Conservation (phyloP, 2,113 vertebrate genomes). For the Steatornis caripensis region DNA sequence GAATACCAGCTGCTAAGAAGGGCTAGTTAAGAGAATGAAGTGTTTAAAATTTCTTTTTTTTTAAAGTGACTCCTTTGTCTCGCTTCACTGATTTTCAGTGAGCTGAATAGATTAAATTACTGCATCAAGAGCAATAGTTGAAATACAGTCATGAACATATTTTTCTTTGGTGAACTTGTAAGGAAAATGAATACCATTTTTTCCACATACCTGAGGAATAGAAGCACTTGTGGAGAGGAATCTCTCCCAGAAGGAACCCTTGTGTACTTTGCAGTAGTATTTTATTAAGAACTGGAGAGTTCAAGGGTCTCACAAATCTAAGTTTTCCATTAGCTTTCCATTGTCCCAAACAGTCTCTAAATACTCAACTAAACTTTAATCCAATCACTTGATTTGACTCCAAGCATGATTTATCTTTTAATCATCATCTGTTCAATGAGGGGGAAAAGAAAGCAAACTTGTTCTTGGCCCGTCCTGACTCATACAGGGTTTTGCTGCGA, state of each 20-base stretch:
- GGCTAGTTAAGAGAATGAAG: neutral
- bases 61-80: neutral
- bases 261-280: neutral
- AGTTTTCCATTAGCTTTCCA: conserved; percentile 47
- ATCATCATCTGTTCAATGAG: conserved; percentile 28
- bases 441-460: conserved; percentile 41
- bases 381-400: conserved; percentile 49
- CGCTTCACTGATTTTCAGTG: neutral
- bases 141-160: neutral
- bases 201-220: neutral
- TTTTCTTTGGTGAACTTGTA: neutral
- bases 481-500: neutral
- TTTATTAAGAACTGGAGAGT: conserved; percentile 22
- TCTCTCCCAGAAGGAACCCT: neutral
- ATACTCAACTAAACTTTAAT: conserved; percentile 40
- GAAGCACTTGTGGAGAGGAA: neutral
- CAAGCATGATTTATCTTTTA: conserved; percentile 56
- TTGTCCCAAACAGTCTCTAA: conserved; percentile 35
- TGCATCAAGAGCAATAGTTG: neutral
- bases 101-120: neutral
- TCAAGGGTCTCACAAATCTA: conserved; percentile 37
- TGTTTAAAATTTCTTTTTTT: neutral
- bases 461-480: conserved; percentile 31
- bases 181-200: conserved; percentile 26
- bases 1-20: neutral